These are phyloP conservation scores for Sminthurinus aureus DNA, from an alignment of 2,888 invertebrate genomes.

Conservation along the genomic window DNA sequence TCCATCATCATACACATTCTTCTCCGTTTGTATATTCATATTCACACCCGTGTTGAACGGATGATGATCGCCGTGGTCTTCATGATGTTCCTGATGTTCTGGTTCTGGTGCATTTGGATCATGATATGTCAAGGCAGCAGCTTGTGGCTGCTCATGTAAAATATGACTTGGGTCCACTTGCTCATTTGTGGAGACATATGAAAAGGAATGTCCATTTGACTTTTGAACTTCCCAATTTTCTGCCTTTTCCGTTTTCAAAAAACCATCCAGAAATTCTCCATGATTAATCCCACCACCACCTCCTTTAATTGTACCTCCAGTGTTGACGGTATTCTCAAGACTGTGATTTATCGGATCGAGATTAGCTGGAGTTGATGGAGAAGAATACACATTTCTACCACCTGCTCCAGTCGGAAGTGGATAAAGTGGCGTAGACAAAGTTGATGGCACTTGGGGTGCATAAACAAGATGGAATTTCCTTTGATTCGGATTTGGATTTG, in stretches of 20 bases:
- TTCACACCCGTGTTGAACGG: not conserved
- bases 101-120: not conserved
- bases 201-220: not conserved
- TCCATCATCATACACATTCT: no score
- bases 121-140: no score
- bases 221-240: not conserved
- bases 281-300: no score
- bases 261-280: not conserved
- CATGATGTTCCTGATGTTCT: not conserved
- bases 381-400: not conserved
- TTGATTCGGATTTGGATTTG: not conserved
- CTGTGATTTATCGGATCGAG: constrained; percentile 45
- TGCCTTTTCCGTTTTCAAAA: not conserved
- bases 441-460: not conserved
- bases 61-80: not conserved
- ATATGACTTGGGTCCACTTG: not conserved
- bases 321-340: not conserved
- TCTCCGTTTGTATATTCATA: not conserved
- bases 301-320: no score
- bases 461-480: not conserved
- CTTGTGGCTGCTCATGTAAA: no score
- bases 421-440: not conserved
- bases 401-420: not conserved
- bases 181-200: not conserved
- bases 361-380: not conserved